These are phyloP conservation scores for Lucifuga dentata DNA, from an alignment of 2,113 vertebrate species.

Conservation along the genomic window DNA sequence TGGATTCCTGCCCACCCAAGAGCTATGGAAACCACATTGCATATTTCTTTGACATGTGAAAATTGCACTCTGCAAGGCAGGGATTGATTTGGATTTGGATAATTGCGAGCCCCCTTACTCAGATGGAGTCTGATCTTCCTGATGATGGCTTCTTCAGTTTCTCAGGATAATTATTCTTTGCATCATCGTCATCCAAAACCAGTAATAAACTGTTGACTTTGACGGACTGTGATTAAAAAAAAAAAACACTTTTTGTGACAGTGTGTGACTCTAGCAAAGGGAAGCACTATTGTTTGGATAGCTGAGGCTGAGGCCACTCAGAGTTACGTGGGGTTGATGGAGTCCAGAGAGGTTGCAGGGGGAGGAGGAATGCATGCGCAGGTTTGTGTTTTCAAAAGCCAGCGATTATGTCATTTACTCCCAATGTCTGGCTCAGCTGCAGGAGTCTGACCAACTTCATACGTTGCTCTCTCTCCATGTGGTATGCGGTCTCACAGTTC, in stretches of 20 bases:
- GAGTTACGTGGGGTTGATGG: constrained; percentile 30
- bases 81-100: constrained; percentile 47
- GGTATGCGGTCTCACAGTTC: constrained; percentile 62
- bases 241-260: constrained; percentile 44
- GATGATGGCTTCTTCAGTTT: constrained; percentile 8
- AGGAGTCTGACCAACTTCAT: constrained; percentile 59
- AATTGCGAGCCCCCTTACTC: constrained; percentile 15
- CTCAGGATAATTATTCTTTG: constrained; percentile 1
- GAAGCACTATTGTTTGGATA: constrained; percentile 59
- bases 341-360: constrained; percentile 16
- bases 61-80: constrained; percentile 37
- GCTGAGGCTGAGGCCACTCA: constrained; percentile 44
- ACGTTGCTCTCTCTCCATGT: constrained; percentile 39
- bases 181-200: constrained; percentile 15
- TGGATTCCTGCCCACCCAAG: constrained; percentile 54
- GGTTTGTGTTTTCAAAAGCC: constrained; percentile 70
- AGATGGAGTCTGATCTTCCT: background rate
- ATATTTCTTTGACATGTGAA: constrained; percentile 60
- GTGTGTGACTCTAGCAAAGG: constrained; percentile 40
- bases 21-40: constrained; percentile 42
- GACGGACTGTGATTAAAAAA: constrained; percentile 25
- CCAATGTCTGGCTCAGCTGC: constrained; percentile 56
- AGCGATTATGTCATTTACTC: constrained; percentile 79
- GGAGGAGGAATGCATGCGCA: constrained; percentile 46
- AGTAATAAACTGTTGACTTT: constrained; percentile 43